A percentile compares a stretch with the other conserved stretches of the same genome.
phyloP scores from a whole-genome alignment of 2,113 vertebrate genomes.

The Hystrix brachyura region DNA sequence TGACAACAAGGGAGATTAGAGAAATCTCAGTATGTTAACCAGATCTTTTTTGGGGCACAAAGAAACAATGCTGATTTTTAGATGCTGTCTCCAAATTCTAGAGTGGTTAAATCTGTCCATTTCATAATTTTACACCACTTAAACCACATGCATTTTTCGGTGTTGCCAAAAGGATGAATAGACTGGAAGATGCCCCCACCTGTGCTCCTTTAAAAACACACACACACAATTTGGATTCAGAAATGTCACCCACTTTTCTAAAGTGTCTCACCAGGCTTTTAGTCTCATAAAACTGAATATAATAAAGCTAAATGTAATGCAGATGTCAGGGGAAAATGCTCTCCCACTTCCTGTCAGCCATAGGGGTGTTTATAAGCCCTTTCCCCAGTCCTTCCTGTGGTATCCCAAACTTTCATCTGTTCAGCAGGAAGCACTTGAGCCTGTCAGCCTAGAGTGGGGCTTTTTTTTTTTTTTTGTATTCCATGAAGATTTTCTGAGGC shows the following conservation, averaged over 20 bases:
- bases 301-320: slow-evolving; percentile 31
- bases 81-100: background rate
- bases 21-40: background rate
- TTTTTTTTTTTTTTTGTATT: background rate
- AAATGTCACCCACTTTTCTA: slow-evolving; percentile 62
- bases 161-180: slow-evolving; percentile 38
- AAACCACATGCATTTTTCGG: background rate
- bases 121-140: background rate
- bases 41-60: background rate
- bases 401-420: background rate
- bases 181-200: background rate
- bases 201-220: background rate
- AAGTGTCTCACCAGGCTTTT: slow-evolving; percentile 54
- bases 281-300: slow-evolving; percentile 14
- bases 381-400: background rate
- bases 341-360: background rate
- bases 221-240: slow-evolving; percentile 3
- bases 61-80: background rate
- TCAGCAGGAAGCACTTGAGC: background rate
- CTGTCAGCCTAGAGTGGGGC: background rate
- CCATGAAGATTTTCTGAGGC: background rate
- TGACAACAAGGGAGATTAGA: background rate
- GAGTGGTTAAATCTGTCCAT: slow-evolving; percentile 1
- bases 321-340: slow-evolving; percentile 5
- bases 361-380: background rate